Evolutionary conservation across 2,113 vertebrate genomes (phyloP).

Genomic region (Psephotus haematonotus): DNA sequence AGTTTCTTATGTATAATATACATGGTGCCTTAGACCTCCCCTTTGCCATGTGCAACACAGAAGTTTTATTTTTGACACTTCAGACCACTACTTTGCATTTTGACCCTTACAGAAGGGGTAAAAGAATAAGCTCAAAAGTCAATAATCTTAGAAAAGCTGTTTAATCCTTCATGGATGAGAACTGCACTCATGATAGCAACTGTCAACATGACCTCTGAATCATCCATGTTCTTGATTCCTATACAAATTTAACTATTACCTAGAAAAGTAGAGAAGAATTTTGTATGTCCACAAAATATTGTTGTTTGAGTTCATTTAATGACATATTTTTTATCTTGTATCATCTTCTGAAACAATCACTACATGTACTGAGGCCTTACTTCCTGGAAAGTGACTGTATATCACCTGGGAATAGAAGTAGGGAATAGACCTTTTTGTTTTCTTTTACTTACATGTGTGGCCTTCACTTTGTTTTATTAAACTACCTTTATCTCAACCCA

Average conservation of each 20-base stretch:
- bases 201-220: not conserved
- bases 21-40: not conserved
- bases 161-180: not conserved
- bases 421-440: not conserved
- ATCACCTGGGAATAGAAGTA: not conserved
- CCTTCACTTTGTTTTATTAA: not conserved
- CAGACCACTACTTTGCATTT: not conserved
- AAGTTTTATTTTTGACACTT: not conserved
- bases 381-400: not conserved
- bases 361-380: not conserved
- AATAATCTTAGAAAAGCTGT: not conserved
- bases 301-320: not conserved
- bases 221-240: not conserved
- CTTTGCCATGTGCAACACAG: not conserved
- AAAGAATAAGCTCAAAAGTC: not conserved
- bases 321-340: not conserved
- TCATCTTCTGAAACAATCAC: not conserved
- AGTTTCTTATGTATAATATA: not conserved
- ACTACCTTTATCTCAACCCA: not conserved
- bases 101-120: not conserved
- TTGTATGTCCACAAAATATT: not conserved
- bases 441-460: not conserved
- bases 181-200: not conserved
- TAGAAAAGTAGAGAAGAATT: not conserved
- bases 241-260: not conserved